Evolutionary conservation across 2,888 invertebrate genomes (phyloP).

Genomic region (Plagodis dolabraria): DNA sequence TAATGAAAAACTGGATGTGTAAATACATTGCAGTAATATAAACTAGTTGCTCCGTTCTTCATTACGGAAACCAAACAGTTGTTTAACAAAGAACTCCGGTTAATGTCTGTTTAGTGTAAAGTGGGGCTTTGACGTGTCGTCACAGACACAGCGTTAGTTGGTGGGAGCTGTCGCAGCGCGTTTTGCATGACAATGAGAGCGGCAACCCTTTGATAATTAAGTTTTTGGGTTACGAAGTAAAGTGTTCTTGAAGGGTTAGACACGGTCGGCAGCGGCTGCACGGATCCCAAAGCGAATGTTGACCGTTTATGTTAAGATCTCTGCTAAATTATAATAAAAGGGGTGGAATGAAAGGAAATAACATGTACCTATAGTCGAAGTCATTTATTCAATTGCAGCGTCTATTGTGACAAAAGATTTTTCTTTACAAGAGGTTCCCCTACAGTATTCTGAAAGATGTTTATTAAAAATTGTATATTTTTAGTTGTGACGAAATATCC

Average conservation of each 20-base stretch:
- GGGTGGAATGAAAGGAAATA: too few species aligned
- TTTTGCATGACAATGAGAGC: constrained; percentile 28
- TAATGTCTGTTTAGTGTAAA: neutral
- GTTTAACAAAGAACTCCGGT: constrained; percentile 3
- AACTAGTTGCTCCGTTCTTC: too few species aligned
- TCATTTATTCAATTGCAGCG: too few species aligned
- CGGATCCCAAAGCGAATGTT: neutral
- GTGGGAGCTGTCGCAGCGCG: constrained; percentile 5
- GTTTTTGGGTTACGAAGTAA: constrained; percentile 14
- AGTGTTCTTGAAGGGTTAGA: constrained; percentile 15
- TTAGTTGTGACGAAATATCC: too few species aligned
- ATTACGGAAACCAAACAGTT: neutral
- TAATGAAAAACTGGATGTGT: too few species aligned
- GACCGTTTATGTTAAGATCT: neutral
- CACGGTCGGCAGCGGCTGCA: neutral
- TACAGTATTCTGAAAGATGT: too few species aligned
- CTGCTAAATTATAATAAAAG: neutral
- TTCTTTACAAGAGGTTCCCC: too few species aligned
- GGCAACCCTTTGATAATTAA: constrained; percentile 30
- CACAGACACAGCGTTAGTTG: neutral
- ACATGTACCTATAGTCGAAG: too few species aligned
- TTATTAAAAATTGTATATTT: too few species aligned
- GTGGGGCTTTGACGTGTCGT: neutral
- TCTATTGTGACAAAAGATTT: too few species aligned
- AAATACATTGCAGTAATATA: too few species aligned